A percentile compares a stretch with the other conserved stretches of the same genome.
phyloP scores from a whole-genome alignment of 2,888 invertebrate genomes.

The Drosophila trichaetosa region DNA sequence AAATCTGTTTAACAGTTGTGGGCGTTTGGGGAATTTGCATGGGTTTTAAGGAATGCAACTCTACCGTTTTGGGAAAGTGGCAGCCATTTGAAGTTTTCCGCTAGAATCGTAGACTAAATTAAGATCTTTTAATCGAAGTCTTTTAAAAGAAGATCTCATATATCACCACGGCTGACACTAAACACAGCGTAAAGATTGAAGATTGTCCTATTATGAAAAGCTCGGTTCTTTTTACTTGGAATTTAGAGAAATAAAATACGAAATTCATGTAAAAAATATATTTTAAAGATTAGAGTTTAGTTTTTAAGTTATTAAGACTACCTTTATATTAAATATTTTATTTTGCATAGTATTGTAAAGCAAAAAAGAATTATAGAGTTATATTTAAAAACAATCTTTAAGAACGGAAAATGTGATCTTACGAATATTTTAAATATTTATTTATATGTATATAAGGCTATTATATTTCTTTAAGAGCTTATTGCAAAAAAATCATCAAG shows the following conservation, averaged over 20 bases:
- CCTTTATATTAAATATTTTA: neutral
- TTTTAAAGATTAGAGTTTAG: neutral
- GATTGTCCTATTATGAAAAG: neutral
- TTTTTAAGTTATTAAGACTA: neutral
- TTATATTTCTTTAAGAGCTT: neutral
- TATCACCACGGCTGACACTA: conserved; percentile 21
- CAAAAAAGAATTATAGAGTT: neutral
- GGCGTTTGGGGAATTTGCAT: conserved; percentile 61
- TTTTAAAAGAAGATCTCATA: conserved; percentile 14
- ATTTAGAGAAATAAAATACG: neutral
- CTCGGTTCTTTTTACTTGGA: neutral
- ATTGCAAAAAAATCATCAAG: neutral
- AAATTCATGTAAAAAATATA: neutral
- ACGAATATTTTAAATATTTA: neutral
- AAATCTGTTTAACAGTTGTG: conserved; percentile 36
- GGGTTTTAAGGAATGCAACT: conserved; percentile 31
- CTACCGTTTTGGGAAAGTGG: conserved; percentile 31
- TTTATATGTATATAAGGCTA: neutral
- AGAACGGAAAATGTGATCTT: neutral
- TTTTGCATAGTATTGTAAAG: neutral
- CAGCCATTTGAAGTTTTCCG: conserved; percentile 34
- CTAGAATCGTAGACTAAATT: conserved; percentile 24
- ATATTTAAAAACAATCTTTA: neutral
- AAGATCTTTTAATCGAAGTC: conserved; percentile 13
- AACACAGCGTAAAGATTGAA: conserved; percentile 1